Percentiles rank a stretch among this genome's conserved stretches.
These are phyloP conservation scores for Orchesella cincta DNA, from an alignment of 1,140 invertebrate species.

Conservation along the genomic window DNA sequence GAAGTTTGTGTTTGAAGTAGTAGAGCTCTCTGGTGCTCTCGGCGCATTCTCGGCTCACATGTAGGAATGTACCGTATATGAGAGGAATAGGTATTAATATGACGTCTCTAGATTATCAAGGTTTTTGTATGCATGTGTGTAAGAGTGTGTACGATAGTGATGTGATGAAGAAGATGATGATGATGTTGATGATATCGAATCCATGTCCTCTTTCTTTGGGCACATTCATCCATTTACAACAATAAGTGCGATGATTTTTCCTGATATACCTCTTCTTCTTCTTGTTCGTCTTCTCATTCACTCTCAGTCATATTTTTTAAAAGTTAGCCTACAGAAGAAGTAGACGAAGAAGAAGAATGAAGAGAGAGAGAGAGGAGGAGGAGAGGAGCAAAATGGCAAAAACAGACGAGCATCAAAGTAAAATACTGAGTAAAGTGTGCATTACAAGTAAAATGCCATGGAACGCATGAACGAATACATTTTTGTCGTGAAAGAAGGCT, in stretches of 20 bases:
- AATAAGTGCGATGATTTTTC: background rate
- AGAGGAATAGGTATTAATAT: conserved; percentile 27
- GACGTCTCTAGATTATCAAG: conserved; percentile 27
- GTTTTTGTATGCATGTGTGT: conserved; percentile 22
- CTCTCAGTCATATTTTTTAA: background rate
- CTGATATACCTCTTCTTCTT: conserved; percentile 9
- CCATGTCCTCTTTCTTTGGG: background rate
- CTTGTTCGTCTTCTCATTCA: background rate
- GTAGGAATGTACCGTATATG: too few relatives aligned
- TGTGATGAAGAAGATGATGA: background rate
- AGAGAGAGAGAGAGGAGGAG: background rate
- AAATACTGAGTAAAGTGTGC: too few relatives aligned
- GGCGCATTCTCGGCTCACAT: too few relatives aligned
- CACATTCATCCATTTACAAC: background rate
- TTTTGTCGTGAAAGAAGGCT: too few relatives aligned
- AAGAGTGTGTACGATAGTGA: conserved; percentile 12
- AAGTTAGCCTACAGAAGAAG: too few relatives aligned
- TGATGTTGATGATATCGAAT: conserved; percentile 2
- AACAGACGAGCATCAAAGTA: too few relatives aligned
- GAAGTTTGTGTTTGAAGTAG: too few relatives aligned
- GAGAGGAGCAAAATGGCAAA: too few relatives aligned
- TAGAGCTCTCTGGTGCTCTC: too few relatives aligned
- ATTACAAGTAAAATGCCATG: too few relatives aligned
- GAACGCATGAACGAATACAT: too few relatives aligned
- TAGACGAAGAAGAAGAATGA: background rate